A percentile compares a stretch with the other conserved stretches of the same genome.
Evolutionary conservation across 2,797 vertebrate genomes (phyloP).

Genomic region (Centroberyx gerrardi): DNA sequence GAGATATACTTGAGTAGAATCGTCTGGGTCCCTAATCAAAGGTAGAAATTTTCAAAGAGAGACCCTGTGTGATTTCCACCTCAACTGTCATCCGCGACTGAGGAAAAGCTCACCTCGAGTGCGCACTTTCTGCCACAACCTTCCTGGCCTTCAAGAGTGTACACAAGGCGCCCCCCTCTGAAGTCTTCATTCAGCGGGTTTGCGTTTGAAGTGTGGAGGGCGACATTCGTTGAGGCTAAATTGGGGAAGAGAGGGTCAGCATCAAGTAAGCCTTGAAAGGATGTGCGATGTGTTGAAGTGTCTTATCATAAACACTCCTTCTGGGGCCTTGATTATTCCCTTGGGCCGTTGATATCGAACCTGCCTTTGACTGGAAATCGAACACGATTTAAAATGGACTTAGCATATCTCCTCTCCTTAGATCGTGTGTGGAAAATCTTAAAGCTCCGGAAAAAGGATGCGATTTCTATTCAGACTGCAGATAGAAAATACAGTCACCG

Average conservation of each 20-base stretch:
- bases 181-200: constrained; percentile 49
- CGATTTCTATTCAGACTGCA: constrained; percentile 33
- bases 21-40: constrained; percentile 20
- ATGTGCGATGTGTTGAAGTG: constrained; percentile 44
- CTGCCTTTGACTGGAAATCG: constrained; percentile 48
- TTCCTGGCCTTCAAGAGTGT: constrained; percentile 50
- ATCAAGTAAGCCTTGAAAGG: constrained; percentile 48
- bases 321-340: constrained; percentile 63
- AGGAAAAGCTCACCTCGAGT: constrained; percentile 36
- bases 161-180: constrained; percentile 34
- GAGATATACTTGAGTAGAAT: neutral
- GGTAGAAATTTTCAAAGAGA: constrained; percentile 21
- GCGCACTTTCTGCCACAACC: constrained; percentile 45
- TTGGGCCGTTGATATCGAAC: constrained; percentile 37
- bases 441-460: constrained; percentile 4
- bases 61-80: constrained; percentile 25
- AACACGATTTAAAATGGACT: constrained; percentile 46
- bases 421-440: constrained; percentile 36
- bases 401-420: constrained; percentile 24
- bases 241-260: constrained; percentile 39
- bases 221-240: constrained; percentile 48
- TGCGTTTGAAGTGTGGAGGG: constrained; percentile 54
- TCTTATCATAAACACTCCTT: constrained; percentile 74
- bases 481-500: constrained; percentile 25
- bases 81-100: constrained; percentile 30